Evolutionary conservation across 2,113 vertebrate genomes (phyloP).

Genomic region (Sporophila hypoxantha): DNA sequence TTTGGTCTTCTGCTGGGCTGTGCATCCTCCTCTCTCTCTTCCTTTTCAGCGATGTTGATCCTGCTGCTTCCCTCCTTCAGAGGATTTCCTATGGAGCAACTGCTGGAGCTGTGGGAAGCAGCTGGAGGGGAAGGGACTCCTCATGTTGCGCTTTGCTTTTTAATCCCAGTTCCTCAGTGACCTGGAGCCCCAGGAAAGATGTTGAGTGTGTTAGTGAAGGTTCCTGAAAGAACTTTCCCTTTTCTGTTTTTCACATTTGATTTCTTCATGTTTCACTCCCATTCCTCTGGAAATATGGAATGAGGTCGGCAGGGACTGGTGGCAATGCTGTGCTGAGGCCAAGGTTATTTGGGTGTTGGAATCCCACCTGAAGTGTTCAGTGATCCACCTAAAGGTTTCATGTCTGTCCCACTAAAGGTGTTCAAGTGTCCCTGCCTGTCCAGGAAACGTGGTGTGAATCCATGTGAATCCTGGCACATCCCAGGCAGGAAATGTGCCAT

Average conservation of each 20-base stretch:
- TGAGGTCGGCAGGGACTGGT: background rate
- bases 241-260: no score
- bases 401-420: no score
- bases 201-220: accelerated
- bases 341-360: no score
- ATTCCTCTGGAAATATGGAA: background rate
- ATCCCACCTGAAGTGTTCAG: no score
- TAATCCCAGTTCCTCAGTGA: background rate
- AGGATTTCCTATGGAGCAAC: background rate
- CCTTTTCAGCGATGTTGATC: background rate
- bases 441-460: background rate
- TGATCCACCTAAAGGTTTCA: background rate
- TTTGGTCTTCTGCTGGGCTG: background rate
- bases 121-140: background rate
- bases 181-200: background rate
- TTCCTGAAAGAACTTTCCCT: background rate
- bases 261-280: no score
- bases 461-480: background rate
- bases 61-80: background rate
- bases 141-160: background rate
- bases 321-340: no score
- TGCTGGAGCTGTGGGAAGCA: background rate
- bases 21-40: background rate
- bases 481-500: background rate
- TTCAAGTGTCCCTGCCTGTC: background rate